Conservation (phyloP, 2,113 vertebrate species). For the Larimichthys crocea region DNA sequence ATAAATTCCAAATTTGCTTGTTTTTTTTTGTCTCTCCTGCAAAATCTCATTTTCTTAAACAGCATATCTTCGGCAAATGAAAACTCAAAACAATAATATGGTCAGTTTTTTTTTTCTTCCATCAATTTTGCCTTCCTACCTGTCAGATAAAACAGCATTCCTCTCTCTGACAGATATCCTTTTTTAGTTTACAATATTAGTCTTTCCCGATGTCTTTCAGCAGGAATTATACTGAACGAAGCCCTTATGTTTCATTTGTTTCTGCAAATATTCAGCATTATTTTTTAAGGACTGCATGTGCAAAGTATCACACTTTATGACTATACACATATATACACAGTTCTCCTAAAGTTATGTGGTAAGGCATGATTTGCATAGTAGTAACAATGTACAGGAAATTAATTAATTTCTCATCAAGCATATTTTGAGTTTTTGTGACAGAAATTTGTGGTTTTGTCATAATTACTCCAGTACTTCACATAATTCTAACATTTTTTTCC, state of each 20-base stretch:
- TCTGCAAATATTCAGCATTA: constrained; percentile 1
- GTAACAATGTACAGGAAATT: neutral
- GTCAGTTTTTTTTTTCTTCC: neutral
- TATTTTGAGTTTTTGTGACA: neutral
- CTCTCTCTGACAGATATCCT: neutral
- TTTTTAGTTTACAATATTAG: constrained; percentile 10
- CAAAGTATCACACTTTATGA: neutral
- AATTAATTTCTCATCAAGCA: neutral
- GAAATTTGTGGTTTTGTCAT: neutral
- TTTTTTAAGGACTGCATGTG: neutral
- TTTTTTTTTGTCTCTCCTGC: neutral
- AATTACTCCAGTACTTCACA: neutral
- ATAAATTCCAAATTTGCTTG: neutral
- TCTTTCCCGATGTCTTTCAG: constrained; percentile 10
- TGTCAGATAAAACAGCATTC: neutral
- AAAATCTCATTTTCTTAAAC: constrained; percentile 6
- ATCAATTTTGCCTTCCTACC: neutral
- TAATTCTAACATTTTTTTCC: neutral
- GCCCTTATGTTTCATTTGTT: neutral
- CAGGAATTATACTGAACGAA: constrained; percentile 6
- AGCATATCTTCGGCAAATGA: neutral
- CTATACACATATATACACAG: neutral
- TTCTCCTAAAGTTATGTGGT: neutral
- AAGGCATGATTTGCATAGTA: neutral
- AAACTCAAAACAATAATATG: neutral